phyloP scores from a whole-genome alignment of 2,797 vertebrate species.

The Megalops cyprinoides region DNA sequence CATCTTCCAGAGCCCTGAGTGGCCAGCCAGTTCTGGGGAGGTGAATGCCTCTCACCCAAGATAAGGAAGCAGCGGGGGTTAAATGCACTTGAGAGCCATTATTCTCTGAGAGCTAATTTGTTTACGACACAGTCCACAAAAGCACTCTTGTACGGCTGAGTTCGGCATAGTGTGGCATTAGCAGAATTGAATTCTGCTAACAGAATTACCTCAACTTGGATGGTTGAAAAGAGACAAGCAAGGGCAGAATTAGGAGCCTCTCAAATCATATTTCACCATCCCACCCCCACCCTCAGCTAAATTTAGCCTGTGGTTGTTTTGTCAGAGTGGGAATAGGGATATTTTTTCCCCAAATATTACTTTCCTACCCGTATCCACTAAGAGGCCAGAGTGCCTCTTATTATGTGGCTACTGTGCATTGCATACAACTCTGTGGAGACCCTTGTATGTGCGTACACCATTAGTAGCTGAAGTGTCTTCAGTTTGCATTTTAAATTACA shows the following conservation, averaged over 20 bases:
- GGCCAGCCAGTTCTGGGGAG: constrained; percentile 4
- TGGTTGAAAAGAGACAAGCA: constrained; percentile 30
- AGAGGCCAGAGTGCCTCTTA: not conserved
- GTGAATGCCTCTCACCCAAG: too few species aligned
- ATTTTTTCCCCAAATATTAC: not conserved
- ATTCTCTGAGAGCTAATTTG: constrained; percentile 25
- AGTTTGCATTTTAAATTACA: not conserved
- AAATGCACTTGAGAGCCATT: constrained; percentile 8
- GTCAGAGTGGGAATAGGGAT: constrained; percentile 10
- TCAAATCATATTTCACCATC: constrained; percentile 19
- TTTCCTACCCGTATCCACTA: constrained; percentile 8
- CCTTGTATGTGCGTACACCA: not conserved
- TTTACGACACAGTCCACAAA: constrained; percentile 32
- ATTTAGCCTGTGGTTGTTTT: constrained; percentile 27
- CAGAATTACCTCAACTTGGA: constrained; percentile 25
- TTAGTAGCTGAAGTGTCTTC: not conserved
- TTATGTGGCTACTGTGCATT: not conserved
- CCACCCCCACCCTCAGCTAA: constrained; percentile 16
- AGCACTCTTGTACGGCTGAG: constrained; percentile 11
- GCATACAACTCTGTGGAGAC: not conserved
- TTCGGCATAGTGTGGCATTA: constrained; percentile 26
- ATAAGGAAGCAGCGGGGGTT: too few species aligned
- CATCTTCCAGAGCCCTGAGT: not conserved
- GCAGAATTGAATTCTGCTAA: constrained; percentile 31
- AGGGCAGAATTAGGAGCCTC: constrained; percentile 19